Conservation (phyloP, 2,797 vertebrate species). For the Ctenopoma kingsleyae region DNA sequence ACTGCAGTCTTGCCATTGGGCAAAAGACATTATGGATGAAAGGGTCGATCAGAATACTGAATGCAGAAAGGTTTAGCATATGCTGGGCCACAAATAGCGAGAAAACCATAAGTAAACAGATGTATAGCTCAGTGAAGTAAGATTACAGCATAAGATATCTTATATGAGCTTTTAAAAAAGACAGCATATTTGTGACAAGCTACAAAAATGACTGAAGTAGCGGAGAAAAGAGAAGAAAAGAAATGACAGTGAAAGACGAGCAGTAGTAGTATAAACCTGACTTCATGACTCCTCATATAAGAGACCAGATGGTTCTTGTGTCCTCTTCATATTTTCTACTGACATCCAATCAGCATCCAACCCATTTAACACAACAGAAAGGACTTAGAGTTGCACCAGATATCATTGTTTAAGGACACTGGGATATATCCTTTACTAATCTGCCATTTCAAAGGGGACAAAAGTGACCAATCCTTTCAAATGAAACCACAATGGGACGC, state of each 20-base stretch:
- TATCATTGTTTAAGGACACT: conserved; percentile 70
- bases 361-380: conserved; percentile 52
- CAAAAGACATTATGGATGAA: conserved; percentile 63
- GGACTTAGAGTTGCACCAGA: conserved; percentile 61
- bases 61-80: conserved; percentile 24
- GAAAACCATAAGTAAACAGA: background rate
- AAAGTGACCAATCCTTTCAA: conserved; percentile 76
- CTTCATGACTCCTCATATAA: conserved; percentile 47
- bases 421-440: conserved; percentile 70
- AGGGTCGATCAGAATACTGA: conserved; percentile 36
- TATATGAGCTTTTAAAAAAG: background rate
- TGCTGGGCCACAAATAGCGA: conserved; percentile 1
- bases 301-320: conserved; percentile 55
- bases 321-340: conserved; percentile 51
- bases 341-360: conserved; percentile 66
- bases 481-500: conserved; percentile 65
- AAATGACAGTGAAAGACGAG: conserved; percentile 9
- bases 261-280: conserved; percentile 35
- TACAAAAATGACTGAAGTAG: conserved; percentile 4
- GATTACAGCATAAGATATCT: background rate
- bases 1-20: conserved; percentile 62
- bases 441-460: conserved; percentile 73
- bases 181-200: background rate
- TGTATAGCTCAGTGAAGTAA: conserved; percentile 7
- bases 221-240: conserved; percentile 1